phyloP scores from a whole-genome alignment of 2,888 invertebrate genomes.

The Phyllotreta cruciferae region DNA sequence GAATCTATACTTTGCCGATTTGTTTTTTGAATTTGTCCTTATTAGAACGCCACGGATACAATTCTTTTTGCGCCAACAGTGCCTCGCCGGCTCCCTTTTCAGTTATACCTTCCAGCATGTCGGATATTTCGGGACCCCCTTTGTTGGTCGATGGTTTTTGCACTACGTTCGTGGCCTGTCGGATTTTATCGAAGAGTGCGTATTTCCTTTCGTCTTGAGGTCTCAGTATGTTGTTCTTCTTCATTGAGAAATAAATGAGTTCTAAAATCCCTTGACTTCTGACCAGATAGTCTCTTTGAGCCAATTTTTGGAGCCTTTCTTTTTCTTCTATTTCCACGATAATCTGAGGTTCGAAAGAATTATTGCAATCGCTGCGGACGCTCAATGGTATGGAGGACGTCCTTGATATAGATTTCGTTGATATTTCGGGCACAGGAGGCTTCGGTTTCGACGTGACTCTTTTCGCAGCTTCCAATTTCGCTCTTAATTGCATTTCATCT shows the following conservation, averaged over 20 bases:
- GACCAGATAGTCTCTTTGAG: constrained; percentile 74
- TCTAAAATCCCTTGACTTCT: constrained; percentile 75
- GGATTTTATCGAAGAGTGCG: constrained; percentile 64
- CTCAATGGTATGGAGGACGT: constrained; percentile 36
- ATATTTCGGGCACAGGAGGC: constrained; percentile 11
- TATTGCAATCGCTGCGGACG: constrained; percentile 38
- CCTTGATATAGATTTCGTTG: constrained; percentile 20
- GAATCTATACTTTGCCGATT: constrained; percentile 27
- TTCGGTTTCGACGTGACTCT: constrained; percentile 56
- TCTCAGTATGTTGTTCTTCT: constrained; percentile 70
- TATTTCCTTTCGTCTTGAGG: constrained; percentile 73
- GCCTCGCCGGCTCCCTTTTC: constrained; percentile 40
- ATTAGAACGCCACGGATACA: constrained; percentile 37
- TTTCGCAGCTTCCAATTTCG: constrained; percentile 67
- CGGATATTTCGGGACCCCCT: constrained; percentile 53
- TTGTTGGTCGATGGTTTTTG: constrained; percentile 37
- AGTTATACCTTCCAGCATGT: constrained; percentile 54
- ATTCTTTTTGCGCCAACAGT: constrained; percentile 29
- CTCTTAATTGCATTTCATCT: constrained; percentile 70
- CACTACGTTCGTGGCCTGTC: constrained; percentile 46
- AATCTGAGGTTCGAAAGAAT: constrained; percentile 71
- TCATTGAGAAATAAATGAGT: constrained; percentile 72
- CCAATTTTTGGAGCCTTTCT: constrained; percentile 69
- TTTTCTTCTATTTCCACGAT: constrained; percentile 76
- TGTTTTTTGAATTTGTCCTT: constrained; percentile 28